Base-by-base conservation (phyloP, 1,140 invertebrate genomes). In the Linepithema humile region DNA sequence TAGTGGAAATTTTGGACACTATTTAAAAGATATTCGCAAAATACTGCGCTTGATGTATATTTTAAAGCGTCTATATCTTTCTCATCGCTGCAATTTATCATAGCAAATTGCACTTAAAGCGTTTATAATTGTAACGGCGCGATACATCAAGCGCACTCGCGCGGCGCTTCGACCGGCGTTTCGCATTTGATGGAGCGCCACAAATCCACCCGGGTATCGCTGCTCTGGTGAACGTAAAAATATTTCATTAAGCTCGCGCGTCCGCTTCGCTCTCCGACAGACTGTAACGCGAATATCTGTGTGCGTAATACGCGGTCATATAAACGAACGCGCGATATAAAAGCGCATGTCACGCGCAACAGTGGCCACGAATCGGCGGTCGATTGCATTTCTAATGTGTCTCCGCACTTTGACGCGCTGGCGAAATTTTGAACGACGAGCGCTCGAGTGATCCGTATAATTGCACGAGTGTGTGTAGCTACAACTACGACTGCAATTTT, bases 91-190 rank as follows among this genome's bases (percentile, higher is more conserved):
- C 64, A 55, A 80, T 80, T 69, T 80, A 55, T 80, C 64, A 80
- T 55, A 57, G 75, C 75, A 69, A 80, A 67, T 55, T 43, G 48
- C 50, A 20, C 64, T 29, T 53, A 55, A 55, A 80, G 43, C 48
- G 75, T 80, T 80, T 80, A 78, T 78, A 78, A 78, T 80, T 80
- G 50, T 70, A 80, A 80, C 64, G 48, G 57, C 12, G 23, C 62
- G 43, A 78, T 78, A 40, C 23, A 78, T 78, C 45, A 78, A 78
- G 48, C 48, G 62, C 75, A 78, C 75, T 55, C 75, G 48, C 75
- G 48, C 48, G 75, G 75, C 48, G 26, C 70, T 70, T 70, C 35
- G 75, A 80, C 45, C 75, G 43, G 75, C 50, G n/a, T 23, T n/a
- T 69, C 45, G 75, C 75, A n/a, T 78, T 78, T 69, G 75, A 78